Evolutionary conservation across 2,888 invertebrate species (phyloP).

Genomic region (Sepiola atlantica): DNA sequence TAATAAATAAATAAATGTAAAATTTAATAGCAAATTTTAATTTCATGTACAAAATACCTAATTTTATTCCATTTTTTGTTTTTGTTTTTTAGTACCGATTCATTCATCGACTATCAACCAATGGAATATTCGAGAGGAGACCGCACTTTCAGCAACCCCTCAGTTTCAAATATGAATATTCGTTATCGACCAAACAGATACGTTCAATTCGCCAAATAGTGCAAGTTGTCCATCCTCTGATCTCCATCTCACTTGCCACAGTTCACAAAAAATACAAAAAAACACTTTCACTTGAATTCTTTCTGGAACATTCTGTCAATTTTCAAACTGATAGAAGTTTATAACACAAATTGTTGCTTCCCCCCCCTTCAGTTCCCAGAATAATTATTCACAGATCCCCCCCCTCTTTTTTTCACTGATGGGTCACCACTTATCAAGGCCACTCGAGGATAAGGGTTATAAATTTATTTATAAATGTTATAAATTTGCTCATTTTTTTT

Average conservation of each 20-base stretch:
- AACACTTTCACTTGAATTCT: neutral
- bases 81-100: slow-evolving; percentile 32
- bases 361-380: neutral
- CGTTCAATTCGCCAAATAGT: slow-evolving; percentile 2
- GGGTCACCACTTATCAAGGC: too few relatives aligned
- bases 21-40: too few relatives aligned
- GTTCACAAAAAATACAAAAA: neutral
- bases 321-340: neutral
- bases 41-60: neutral
- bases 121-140: slow-evolving; percentile 44
- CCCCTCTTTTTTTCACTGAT: neutral
- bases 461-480: neutral
- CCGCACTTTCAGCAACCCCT: neutral
- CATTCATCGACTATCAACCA: slow-evolving; percentile 47
- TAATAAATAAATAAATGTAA: too few relatives aligned
- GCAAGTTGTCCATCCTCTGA: slow-evolving; percentile 20
- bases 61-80: neutral
- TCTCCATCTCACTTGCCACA: neutral
- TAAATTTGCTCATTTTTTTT: neutral
- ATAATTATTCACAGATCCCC: neutral
- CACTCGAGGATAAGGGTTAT: too few relatives aligned
- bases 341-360: neutral
- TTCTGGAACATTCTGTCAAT: neutral
- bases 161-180: slow-evolving; percentile 33
- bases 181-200: slow-evolving; percentile 39